Evolutionary conservation across 2,797 vertebrate genomes (phyloP).

Genomic region (Simalia tracyae): DNA sequence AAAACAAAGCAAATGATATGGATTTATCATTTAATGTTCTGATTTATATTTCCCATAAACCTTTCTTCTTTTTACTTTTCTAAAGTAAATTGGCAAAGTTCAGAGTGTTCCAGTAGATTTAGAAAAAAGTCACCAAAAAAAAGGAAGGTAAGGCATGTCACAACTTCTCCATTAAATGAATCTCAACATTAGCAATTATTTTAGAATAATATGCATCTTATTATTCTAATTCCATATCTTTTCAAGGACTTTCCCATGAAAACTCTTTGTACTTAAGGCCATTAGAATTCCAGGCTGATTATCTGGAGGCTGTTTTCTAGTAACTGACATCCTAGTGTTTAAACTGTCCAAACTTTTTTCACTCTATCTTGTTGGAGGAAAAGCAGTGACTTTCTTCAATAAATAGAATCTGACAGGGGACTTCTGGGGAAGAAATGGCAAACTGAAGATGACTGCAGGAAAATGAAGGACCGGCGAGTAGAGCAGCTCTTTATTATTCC

Average conservation of each 20-base stretch:
- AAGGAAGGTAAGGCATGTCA: slow-evolving; percentile 4
- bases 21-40: background rate
- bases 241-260: slow-evolving; percentile 31
- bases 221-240: slow-evolving; percentile 47
- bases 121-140: slow-evolving; percentile 2
- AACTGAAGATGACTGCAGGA: too few relatives aligned
- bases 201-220: slow-evolving; percentile 14
- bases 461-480: too few relatives aligned
- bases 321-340: slow-evolving; percentile 43
- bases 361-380: slow-evolving; percentile 45
- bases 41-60: background rate
- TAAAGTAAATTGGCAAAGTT: slow-evolving; percentile 5
- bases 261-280: slow-evolving; percentile 50
- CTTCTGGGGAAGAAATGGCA: too few relatives aligned
- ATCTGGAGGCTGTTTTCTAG: slow-evolving; percentile 59
- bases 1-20: background rate
- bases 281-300: slow-evolving; percentile 35
- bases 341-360: slow-evolving; percentile 54
- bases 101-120: background rate
- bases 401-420: slow-evolving; percentile 57
- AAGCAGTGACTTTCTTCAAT: slow-evolving; percentile 49
- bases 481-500: too few relatives aligned
- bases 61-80: slow-evolving; percentile 8
- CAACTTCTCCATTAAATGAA: slow-evolving; percentile 25
- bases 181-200: slow-evolving; percentile 27